A percentile compares a stretch with the other conserved stretches of the same genome.
Evolutionary conservation across 1,140 invertebrate species (phyloP).

Genomic region (Gyrodactylus salaris): DNA sequence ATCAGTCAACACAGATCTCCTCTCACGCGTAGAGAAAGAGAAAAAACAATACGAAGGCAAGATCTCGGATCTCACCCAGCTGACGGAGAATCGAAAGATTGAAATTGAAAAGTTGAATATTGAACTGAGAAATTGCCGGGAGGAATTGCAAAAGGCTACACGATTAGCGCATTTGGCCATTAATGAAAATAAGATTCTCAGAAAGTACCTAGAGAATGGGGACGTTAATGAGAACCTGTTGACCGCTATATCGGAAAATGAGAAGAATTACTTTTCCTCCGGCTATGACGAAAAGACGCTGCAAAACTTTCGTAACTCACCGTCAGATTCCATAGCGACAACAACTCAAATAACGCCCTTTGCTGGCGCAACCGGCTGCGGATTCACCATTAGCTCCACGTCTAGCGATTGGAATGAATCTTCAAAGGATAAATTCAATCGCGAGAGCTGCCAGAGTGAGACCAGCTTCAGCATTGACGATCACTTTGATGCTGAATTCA

Average conservation of each 20-base stretch:
- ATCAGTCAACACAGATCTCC: slow-evolving; percentile 20
- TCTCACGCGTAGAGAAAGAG: slow-evolving; percentile 20
- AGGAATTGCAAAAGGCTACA: slow-evolving; percentile 3
- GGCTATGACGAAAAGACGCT: slow-evolving; percentile 1
- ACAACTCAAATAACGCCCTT: background rate
- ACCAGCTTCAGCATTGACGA: background rate
- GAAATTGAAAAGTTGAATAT: slow-evolving; percentile 17
- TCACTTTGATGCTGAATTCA: slow-evolving; percentile 10
- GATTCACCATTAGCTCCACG: background rate
- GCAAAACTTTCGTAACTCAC: background rate
- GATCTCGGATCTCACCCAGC: slow-evolving; percentile 18
- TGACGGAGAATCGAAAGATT: slow-evolving; percentile 16
- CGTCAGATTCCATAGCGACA: background rate
- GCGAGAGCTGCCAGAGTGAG: background rate
- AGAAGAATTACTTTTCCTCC: background rate
- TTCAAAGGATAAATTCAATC: background rate
- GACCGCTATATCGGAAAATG: background rate
- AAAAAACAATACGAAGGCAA: slow-evolving; percentile 16
- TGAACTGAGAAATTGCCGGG: slow-evolving; percentile 8
- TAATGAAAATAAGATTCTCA: slow-evolving; percentile 14
- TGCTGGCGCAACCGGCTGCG: background rate
- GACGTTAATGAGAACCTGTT: background rate
- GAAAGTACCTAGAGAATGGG: slow-evolving; percentile 2
- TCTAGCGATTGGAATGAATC: background rate
- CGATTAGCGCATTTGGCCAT: background rate